Evolutionary conservation across 2,888 invertebrate genomes (phyloP).

Genomic region (Ischnura elegans): DNA sequence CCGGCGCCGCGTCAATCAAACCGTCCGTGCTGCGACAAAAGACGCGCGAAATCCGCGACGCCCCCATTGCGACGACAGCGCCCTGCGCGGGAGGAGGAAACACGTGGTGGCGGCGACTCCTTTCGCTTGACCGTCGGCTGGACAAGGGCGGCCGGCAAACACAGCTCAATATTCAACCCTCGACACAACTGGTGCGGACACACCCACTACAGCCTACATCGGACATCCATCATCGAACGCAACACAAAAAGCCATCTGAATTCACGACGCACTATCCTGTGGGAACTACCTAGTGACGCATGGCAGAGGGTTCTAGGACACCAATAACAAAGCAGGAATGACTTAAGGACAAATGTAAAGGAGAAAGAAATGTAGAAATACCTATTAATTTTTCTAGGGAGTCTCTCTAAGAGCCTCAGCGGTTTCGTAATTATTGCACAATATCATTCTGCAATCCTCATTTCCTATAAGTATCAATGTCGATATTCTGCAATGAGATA

Average conservation of each 20-base stretch:
- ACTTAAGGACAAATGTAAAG: background rate
- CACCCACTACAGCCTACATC: background rate
- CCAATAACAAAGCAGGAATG: background rate
- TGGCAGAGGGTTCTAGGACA: too few relatives aligned
- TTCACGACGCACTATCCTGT: too few relatives aligned
- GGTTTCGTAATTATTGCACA: too few relatives aligned
- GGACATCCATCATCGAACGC: background rate
- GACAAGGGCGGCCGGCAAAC: background rate
- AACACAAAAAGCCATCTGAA: too few relatives aligned
- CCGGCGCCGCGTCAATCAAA: constrained; percentile 37
- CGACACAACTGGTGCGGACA: background rate
- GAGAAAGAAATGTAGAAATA: background rate
- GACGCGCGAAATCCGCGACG: background rate
- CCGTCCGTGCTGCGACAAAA: constrained; percentile 16
- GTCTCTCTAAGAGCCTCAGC: too few relatives aligned
- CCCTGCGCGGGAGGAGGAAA: too few relatives aligned
- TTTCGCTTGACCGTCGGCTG: background rate
- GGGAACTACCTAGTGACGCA: too few relatives aligned
- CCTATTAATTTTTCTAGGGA: too few relatives aligned
- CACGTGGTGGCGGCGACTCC: background rate
- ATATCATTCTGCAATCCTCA: too few relatives aligned
- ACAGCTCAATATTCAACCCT: background rate
- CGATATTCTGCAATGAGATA: too few relatives aligned
- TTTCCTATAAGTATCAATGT: too few relatives aligned
- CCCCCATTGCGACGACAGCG: background rate